Percentiles rank a stretch among this genome's conserved stretches.
These are phyloP conservation scores for Drosophila funebris DNA, from an alignment of 1,140 invertebrate species.

Conservation along the genomic window DNA sequence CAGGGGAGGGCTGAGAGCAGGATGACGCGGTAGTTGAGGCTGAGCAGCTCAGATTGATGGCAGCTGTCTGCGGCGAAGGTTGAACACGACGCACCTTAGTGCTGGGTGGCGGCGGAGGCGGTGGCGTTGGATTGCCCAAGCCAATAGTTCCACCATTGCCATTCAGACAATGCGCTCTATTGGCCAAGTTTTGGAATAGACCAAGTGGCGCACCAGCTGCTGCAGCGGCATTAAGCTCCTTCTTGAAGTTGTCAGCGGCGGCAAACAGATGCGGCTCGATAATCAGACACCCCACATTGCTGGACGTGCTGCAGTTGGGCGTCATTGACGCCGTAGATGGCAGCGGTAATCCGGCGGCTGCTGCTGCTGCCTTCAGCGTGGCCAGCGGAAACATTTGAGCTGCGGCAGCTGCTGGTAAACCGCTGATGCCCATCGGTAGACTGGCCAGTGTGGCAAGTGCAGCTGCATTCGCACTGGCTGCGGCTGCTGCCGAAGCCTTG, in stretches of 20 bases:
- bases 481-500: slow-evolving; percentile 24
- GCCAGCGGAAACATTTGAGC: slow-evolving; percentile 67
- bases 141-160: slow-evolving; percentile 32
- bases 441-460: slow-evolving; percentile 56
- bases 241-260: slow-evolving; percentile 78
- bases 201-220: slow-evolving; percentile 63
- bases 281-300: slow-evolving; percentile 76
- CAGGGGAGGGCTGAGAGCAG: slow-evolving; percentile 50
- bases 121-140: slow-evolving; percentile 48
- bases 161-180: slow-evolving; percentile 52
- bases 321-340: slow-evolving; percentile 36
- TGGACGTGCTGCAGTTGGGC: slow-evolving; percentile 42
- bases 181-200: slow-evolving; percentile 70
- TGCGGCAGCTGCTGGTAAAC: slow-evolving; percentile 28
- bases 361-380: slow-evolving; percentile 65
- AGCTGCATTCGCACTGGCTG: slow-evolving; percentile 51
- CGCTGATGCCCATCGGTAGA: slow-evolving; percentile 56
- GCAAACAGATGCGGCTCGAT: slow-evolving; percentile 80
- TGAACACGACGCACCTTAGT: slow-evolving; percentile 75
- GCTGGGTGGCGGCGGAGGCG: slow-evolving; percentile 51
- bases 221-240: slow-evolving; percentile 67
- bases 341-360: slow-evolving; percentile 61
- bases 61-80: slow-evolving; percentile 74
- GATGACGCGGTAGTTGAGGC: slow-evolving; percentile 9
- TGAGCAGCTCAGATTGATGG: slow-evolving; percentile 76